Conservation (phyloP, 2,797 vertebrate genomes). For the Gorsachius magnificus region DNA sequence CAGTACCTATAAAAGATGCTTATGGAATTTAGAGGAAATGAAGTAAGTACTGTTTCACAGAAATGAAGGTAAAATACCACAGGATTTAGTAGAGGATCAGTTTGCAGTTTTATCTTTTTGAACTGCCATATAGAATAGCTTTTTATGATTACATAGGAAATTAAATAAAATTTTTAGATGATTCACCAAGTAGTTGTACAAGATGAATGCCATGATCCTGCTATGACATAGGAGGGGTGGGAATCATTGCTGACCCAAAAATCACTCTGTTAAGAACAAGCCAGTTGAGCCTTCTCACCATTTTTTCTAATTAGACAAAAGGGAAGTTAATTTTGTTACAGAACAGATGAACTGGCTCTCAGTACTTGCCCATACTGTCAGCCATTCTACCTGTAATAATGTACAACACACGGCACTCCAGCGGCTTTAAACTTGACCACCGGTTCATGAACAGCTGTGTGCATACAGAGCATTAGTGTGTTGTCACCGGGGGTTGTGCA, state of each 20-base stretch:
- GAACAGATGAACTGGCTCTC: background rate
- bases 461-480: background rate
- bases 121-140: background rate
- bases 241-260: background rate
- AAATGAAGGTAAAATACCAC: background rate
- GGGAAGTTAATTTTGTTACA: background rate
- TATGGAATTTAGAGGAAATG: background rate
- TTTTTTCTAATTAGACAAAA: background rate
- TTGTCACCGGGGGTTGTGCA: background rate
- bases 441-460: background rate
- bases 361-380: background rate
- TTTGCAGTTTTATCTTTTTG: background rate
- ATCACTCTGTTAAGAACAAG: background rate
- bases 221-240: background rate
- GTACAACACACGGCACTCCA: rapidly evolving
- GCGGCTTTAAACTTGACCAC: background rate
- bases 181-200: background rate
- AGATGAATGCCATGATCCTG: background rate
- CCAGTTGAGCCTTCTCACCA: background rate
- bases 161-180: too few relatives aligned
- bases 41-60: background rate
- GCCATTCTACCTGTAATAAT: background rate
- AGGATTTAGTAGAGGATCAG: background rate
- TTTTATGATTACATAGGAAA: background rate
- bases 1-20: background rate